Conservation (phyloP, 1,140 invertebrate genomes). For the Trissolcus basalis region DNA sequence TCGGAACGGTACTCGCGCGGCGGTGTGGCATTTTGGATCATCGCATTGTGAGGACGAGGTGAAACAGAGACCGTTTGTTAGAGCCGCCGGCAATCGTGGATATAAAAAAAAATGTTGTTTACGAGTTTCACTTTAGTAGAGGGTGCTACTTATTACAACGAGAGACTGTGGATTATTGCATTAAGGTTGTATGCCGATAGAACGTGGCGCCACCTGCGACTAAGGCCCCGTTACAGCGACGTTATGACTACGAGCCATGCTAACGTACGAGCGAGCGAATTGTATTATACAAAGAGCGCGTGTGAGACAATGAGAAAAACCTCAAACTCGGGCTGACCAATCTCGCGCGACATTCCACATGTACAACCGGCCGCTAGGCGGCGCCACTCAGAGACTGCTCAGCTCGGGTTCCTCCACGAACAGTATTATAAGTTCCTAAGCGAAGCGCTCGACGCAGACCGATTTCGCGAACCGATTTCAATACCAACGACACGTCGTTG, state of each 20-base stretch:
- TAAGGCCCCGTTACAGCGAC: conserved; percentile 1
- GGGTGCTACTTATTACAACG: conserved; percentile 45
- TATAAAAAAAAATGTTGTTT: background rate
- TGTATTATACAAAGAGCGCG: conserved; percentile 17
- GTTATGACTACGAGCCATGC: conserved; percentile 28
- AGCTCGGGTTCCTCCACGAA: conserved; percentile 33
- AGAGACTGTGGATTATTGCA: conserved; percentile 26
- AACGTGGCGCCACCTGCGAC: conserved; percentile 6
- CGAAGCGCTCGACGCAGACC: conserved; percentile 49
- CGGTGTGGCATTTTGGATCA: conserved; percentile 12
- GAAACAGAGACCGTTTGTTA: conserved; percentile 4
- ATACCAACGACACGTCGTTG: background rate
- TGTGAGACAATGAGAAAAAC: conserved; percentile 6
- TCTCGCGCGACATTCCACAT: conserved; percentile 1
- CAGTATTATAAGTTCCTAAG: conserved; percentile 59
- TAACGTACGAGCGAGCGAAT: conserved; percentile 26
- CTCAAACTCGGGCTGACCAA: background rate
- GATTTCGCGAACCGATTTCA: conserved; percentile 19
- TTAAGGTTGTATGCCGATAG: conserved; percentile 21
- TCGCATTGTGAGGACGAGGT: conserved; percentile 7
- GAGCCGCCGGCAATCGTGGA: too few species aligned
- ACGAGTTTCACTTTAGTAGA: conserved; percentile 5
- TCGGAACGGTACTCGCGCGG: conserved; percentile 66
- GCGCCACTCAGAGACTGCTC: conserved; percentile 8
- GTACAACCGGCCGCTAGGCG: conserved; percentile 6